phyloP scores from a whole-genome alignment of 2,797 vertebrate genomes.

The Pseudochromis fuscus region DNA sequence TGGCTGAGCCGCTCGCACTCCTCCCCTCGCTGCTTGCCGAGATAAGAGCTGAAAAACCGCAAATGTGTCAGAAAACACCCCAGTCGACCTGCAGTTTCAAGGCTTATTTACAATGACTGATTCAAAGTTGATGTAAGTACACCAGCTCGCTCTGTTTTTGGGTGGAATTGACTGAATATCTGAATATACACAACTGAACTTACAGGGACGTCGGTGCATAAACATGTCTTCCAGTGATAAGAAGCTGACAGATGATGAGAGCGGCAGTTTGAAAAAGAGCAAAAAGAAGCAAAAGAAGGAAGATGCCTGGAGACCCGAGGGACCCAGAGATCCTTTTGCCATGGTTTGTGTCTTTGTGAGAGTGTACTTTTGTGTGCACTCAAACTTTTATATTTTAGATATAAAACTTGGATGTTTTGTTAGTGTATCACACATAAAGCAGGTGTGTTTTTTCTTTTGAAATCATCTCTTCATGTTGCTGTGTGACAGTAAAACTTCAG shows the following conservation, averaged over 20 bases:
- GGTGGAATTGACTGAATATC: not conserved
- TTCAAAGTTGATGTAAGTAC: conserved; percentile 59
- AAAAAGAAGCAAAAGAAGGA: conserved; percentile 91
- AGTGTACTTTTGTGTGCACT: not conserved
- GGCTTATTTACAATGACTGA: conserved; percentile 57
- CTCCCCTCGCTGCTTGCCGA: conserved; percentile 72
- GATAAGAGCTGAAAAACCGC: conserved; percentile 75
- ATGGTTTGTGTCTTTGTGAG: conserved; percentile 82
- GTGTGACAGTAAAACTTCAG: not conserved
- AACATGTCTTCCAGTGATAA: conserved; percentile 79
- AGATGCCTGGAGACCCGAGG: conserved; percentile 84
- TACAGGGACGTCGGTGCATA: not conserved
- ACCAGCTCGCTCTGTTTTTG: conserved; percentile 6
- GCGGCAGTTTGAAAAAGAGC: conserved; percentile 85
- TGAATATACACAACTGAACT: not conserved
- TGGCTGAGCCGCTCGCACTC: conserved; percentile 47
- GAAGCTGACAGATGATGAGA: conserved; percentile 80
- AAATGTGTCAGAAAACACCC: conserved; percentile 42
- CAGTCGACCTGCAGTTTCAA: conserved; percentile 33
- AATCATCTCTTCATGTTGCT: not conserved
- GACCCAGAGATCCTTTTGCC: conserved; percentile 84
- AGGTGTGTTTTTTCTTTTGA: not conserved
- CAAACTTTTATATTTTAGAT: not conserved
- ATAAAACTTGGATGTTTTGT: not conserved
- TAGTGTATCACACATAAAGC: not conserved